Evolutionary conservation across 2,888 invertebrate species (phyloP).

Genomic region (Penaeus monodon): DNA sequence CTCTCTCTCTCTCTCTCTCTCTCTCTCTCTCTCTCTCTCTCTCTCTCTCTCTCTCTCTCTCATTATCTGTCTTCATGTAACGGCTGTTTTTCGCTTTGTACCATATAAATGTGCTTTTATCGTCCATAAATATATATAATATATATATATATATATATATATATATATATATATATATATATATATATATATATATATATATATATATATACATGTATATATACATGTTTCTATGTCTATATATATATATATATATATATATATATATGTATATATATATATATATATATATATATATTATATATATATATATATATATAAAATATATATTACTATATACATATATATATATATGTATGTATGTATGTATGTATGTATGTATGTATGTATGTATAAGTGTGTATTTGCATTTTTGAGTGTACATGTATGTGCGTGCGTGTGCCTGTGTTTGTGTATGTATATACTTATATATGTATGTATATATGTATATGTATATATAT

Average conservation of each 20-base stretch:
- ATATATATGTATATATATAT: neutral
- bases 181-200: too few relatives aligned
- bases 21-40: slow-evolving; percentile 19
- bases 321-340: fast-evolving
- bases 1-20: slow-evolving; percentile 22
- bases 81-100: too few relatives aligned
- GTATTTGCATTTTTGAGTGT: neutral
- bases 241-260: too few relatives aligned
- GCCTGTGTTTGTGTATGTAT: neutral
- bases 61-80: neutral
- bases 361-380: neutral
- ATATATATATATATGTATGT: neutral
- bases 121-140: too few relatives aligned
- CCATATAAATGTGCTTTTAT: too few relatives aligned
- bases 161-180: too few relatives aligned
- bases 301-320: too few relatives aligned
- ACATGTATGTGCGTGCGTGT: neutral
- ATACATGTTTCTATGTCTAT: too few relatives aligned
- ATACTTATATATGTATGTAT: neutral
- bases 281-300: neutral
- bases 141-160: too few relatives aligned
- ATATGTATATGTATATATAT: neutral
- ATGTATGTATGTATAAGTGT: neutral
- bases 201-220: too few relatives aligned
- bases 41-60: slow-evolving; percentile 11